These are phyloP conservation scores for Drosophila kohkoa DNA, from an alignment of 1,140 invertebrate species.

Conservation along the genomic window DNA sequence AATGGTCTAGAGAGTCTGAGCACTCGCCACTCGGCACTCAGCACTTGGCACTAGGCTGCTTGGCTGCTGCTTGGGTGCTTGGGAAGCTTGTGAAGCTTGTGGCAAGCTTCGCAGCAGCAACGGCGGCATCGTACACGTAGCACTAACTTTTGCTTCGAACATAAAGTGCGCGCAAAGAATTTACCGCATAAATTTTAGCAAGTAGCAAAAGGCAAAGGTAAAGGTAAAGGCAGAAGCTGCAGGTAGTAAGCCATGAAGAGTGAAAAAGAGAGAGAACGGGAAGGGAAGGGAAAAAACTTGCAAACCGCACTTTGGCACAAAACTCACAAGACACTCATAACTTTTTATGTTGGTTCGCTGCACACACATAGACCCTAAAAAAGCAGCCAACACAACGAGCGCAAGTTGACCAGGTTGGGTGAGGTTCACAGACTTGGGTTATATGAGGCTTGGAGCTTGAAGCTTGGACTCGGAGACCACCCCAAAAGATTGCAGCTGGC, in stretches of 20 bases:
- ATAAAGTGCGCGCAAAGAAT: conserved; percentile 83
- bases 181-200: conserved; percentile 83
- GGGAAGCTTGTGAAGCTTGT: not conserved
- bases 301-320: conserved; percentile 82
- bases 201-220: conserved; percentile 74
- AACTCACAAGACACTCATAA: conserved; percentile 83
- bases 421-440: not conserved
- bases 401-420: conserved; percentile 55
- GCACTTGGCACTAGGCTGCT: not conserved
- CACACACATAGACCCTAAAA: conserved; percentile 55
- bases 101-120: not conserved
- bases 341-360: conserved; percentile 80
- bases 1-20: not conserved
- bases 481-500: conserved; percentile 61
- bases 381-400: conserved; percentile 17
- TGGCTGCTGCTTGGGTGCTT: not conserved
- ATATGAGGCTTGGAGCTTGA: not conserved
- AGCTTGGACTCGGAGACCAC: conserved; percentile 52
- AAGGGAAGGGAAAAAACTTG: conserved; percentile 57
- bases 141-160: conserved; percentile 83
- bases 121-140: conserved; percentile 66
- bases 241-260: conserved; percentile 8
- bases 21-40: not conserved
- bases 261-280: conserved; percentile 16
- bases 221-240: conserved; percentile 24